These are phyloP conservation scores for Sebastes melanostomus DNA, from an alignment of 2,797 vertebrate species.

Conservation along the genomic window DNA sequence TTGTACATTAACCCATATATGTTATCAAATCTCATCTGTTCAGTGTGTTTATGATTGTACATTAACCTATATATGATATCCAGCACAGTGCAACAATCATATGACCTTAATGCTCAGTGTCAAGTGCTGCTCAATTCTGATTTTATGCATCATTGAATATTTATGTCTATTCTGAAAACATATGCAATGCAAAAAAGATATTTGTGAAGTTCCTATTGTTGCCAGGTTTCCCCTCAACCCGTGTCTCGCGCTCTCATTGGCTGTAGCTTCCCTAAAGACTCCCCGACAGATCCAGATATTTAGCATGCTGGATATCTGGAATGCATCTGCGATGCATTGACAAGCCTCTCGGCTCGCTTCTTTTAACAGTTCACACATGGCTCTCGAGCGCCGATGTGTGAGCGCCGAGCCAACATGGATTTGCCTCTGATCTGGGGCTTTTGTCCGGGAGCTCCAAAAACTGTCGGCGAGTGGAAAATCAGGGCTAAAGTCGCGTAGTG, in stretches of 20 bases:
- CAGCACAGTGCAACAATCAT: neutral
- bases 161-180: neutral
- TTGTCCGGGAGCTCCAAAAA: no score
- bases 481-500: no score
- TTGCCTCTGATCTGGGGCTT: neutral
- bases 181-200: neutral
- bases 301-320: no score
- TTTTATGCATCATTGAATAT: slow-evolving; percentile 5
- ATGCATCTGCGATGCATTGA: neutral
- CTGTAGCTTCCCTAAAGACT: neutral
- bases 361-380: neutral
- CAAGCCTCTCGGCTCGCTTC: neutral
- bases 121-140: neutral
- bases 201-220: neutral
- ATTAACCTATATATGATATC: slow-evolving; percentile 25
- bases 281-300: neutral
- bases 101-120: neutral
- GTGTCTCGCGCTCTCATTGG: neutral
- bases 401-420: neutral
- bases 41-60: neutral
- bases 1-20: slow-evolving; percentile 11
- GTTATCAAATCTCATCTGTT: neutral
- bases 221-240: neutral
- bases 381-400: neutral
- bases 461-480: no score